Conservation (phyloP, 1,140 invertebrate genomes). For the Lepidurus arcticus region DNA sequence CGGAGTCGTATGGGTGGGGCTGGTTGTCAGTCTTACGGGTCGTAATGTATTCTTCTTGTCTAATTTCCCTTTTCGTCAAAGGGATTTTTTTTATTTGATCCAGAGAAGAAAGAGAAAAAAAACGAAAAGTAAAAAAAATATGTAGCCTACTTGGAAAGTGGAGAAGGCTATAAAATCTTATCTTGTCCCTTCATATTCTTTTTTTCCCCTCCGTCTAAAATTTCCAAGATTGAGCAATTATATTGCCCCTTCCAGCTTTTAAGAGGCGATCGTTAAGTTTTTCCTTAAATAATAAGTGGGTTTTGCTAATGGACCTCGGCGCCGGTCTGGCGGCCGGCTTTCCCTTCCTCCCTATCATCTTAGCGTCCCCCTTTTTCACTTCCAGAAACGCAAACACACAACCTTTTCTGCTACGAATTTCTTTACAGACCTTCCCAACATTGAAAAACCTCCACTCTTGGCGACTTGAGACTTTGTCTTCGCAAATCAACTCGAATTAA, state of each 20-base stretch:
- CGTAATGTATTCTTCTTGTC: conserved; percentile 11
- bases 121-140: neutral
- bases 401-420: neutral
- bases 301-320: neutral
- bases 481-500: neutral
- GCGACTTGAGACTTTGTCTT: neutral
- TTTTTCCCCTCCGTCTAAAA: neutral
- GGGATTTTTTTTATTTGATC: neutral
- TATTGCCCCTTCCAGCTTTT: neutral
- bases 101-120: conserved; percentile 12
- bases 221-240: conserved; percentile 11
- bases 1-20: neutral
- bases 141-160: neutral
- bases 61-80: neutral
- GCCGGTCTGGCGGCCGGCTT: conserved; percentile 12
- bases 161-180: neutral
- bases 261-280: neutral
- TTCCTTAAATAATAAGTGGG: neutral
- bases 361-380: neutral
- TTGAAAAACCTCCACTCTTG: neutral
- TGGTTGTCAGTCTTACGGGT: conserved; percentile 11
- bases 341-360: neutral
- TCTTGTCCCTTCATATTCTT: neutral
- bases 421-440: neutral
- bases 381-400: neutral